Evolutionary conservation across 2,888 invertebrate genomes (phyloP).

Genomic region (Omphaloscelis lunosa): DNA sequence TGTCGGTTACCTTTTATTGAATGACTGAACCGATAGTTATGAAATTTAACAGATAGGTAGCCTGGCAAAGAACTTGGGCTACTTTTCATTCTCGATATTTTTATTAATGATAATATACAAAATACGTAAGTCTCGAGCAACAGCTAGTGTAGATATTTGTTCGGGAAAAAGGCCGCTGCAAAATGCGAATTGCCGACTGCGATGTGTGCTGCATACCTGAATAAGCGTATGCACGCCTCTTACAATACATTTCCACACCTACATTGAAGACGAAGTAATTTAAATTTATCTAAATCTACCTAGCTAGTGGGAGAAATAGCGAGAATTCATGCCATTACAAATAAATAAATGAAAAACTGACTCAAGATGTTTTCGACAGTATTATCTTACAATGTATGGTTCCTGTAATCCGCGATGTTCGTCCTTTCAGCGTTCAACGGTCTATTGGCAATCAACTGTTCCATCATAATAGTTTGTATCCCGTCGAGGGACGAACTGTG

Average conservation of each 20-base stretch:
- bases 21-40: no score
- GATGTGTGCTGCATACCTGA: neutral
- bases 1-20: no score
- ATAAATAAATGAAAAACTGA: slow-evolving; percentile 29
- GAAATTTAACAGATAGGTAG: no score
- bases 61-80: no score
- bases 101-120: neutral
- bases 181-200: neutral
- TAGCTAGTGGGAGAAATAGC: slow-evolving; percentile 8
- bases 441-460: slow-evolving; percentile 54
- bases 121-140: neutral
- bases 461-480: slow-evolving; percentile 53
- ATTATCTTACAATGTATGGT: slow-evolving; percentile 47
- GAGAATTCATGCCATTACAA: slow-evolving; percentile 17
- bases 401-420: slow-evolving; percentile 48
- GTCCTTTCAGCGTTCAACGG: slow-evolving; percentile 46
- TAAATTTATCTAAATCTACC: slow-evolving; percentile 8
- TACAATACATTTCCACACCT: neutral
- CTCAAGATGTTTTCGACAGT: slow-evolving; percentile 36
- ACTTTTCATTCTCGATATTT: neutral
- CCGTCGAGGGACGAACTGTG: slow-evolving; percentile 52
- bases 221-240: neutral
- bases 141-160: neutral
- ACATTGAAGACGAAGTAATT: slow-evolving; percentile 1
- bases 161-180: no score